phyloP scores from a whole-genome alignment of 2,113 vertebrate genomes.

The Aspiorhynchus laticeps region DNA sequence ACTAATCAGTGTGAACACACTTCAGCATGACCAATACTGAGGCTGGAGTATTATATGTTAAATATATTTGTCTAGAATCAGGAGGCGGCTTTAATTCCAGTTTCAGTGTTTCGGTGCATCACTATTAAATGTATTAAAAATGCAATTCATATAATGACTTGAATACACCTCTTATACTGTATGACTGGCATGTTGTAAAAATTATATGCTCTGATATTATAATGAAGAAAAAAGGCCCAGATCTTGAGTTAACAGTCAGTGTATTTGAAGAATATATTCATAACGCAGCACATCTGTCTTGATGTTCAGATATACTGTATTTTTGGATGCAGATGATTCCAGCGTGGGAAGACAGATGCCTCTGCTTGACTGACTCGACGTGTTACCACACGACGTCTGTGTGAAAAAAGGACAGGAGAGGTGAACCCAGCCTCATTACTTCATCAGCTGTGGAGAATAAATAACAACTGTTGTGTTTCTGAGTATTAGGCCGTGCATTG shows the following conservation, averaged over 20 bases:
- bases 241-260: not conserved
- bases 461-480: not conserved
- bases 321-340: not conserved
- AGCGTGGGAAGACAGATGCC: not conserved
- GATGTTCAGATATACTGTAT: not conserved
- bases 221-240: not conserved
- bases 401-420: constrained; percentile 11
- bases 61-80: no score
- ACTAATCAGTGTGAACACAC: no score
- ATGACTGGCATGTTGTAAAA: not conserved
- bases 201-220: not conserved
- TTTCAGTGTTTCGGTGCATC: not conserved
- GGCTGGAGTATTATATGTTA: no score
- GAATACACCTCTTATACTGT: not conserved
- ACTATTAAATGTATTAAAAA: not conserved
- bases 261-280: not conserved
- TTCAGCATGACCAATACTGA: no score
- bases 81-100: no score
- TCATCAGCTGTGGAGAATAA: not conserved
- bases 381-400: not conserved
- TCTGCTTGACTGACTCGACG: not conserved
- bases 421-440: constrained; percentile 2
- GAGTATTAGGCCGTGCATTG: not conserved
- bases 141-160: not conserved
- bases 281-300: not conserved